Percentiles rank a stretch among this genome's conserved stretches.
phyloP scores from a whole-genome alignment of 2,113 vertebrate genomes.

The Crotalus horridus region DNA sequence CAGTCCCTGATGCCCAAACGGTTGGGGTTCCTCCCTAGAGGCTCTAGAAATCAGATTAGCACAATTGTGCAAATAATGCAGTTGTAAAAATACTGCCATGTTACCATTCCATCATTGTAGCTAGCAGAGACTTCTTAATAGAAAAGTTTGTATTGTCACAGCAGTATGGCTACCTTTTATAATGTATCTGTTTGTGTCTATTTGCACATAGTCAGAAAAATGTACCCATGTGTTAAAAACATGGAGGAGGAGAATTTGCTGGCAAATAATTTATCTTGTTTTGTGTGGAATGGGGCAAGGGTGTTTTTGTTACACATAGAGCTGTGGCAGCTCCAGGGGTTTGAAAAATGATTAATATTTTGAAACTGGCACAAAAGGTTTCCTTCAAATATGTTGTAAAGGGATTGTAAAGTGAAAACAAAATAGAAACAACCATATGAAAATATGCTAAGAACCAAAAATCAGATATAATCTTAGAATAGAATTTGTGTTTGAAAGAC shows the following conservation, averaged over 20 bases:
- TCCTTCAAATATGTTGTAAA: neutral
- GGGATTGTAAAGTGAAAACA: neutral
- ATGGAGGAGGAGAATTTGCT: neutral
- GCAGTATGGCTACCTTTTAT: neutral
- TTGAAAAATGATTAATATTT: neutral
- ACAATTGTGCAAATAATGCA: neutral
- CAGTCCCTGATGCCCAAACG: too few relatives aligned
- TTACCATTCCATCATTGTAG: neutral
- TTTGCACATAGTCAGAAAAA: neutral
- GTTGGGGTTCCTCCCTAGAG: neutral
- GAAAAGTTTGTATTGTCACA: neutral
- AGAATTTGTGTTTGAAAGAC: neutral
- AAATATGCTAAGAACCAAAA: neutral
- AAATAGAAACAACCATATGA: neutral
- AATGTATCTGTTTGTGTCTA: neutral
- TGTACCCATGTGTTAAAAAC: neutral
- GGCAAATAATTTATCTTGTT: neutral
- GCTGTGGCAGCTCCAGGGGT: neutral
- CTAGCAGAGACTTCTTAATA: neutral
- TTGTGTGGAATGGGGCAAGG: neutral
- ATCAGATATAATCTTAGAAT: neutral
- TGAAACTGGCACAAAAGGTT: neutral
- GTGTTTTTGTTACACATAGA: neutral
- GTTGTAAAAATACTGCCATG: neutral
- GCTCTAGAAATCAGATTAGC: neutral